These are phyloP conservation scores for Jaculus jaculus DNA, from an alignment of 2,113 vertebrate genomes.

Conservation along the genomic window DNA sequence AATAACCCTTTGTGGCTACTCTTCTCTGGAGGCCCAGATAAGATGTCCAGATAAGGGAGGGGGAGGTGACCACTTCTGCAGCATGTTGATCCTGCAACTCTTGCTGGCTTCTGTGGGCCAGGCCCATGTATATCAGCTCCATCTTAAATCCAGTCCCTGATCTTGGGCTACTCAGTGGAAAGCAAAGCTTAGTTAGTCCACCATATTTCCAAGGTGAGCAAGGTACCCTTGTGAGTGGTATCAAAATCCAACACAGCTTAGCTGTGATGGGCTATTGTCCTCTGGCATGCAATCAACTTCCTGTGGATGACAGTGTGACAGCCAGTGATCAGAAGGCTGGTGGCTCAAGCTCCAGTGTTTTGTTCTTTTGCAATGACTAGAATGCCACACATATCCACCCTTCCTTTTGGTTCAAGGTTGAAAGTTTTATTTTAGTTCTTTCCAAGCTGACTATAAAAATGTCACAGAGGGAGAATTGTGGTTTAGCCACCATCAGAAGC, in stretches of 20 bases:
- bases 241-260: neutral
- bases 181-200: neutral
- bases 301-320: neutral
- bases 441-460: neutral
- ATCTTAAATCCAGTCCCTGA: neutral
- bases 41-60: constrained; percentile 26
- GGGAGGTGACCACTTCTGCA: neutral
- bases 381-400: neutral
- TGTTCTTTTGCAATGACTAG: constrained; percentile 21
- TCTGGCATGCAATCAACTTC: neutral
- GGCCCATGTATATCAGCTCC: neutral
- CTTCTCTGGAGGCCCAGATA: constrained; percentile 57
- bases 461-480: neutral
- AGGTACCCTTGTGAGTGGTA: neutral
- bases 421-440: constrained; percentile 7
- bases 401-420: constrained; percentile 1
- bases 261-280: neutral
- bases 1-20: neutral
- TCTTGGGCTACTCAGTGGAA: neutral
- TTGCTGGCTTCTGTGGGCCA: neutral
- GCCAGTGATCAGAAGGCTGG: neutral
- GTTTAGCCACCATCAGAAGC: neutral
- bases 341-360: neutral
- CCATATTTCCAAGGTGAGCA: neutral
- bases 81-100: neutral